Evolutionary conservation across 1,140 invertebrate species (phyloP).

Genomic region (Ostrea denselamellosa): DNA sequence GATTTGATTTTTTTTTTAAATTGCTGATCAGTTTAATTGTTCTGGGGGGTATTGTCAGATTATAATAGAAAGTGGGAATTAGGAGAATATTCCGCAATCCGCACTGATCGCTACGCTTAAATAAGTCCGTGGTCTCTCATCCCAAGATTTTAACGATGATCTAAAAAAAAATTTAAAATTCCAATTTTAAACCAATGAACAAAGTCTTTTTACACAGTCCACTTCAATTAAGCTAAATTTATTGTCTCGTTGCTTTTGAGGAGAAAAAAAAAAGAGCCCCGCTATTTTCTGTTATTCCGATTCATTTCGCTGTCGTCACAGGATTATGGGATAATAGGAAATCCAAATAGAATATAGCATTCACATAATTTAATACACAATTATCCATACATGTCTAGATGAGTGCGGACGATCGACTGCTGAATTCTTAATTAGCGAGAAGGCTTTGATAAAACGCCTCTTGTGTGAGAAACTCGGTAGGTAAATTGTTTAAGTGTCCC

Average conservation of each 20-base stretch:
- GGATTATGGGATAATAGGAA: slow-evolving; percentile 31
- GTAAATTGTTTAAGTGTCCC: slow-evolving; percentile 32
- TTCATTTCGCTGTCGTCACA: slow-evolving; percentile 1
- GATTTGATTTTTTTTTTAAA: background rate
- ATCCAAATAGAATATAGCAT: slow-evolving; percentile 30
- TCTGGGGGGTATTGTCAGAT: background rate
- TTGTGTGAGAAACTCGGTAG: slow-evolving; percentile 26
- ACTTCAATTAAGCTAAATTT: background rate
- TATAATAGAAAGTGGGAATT: background rate
- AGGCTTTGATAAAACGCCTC: slow-evolving; percentile 34
- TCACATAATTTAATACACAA: slow-evolving; percentile 39
- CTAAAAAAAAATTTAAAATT: slow-evolving; percentile 27
- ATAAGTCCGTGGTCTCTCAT: slow-evolving; percentile 7
- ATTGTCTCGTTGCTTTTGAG: background rate
- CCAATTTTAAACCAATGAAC: slow-evolving; percentile 34
- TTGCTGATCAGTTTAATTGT: background rate
- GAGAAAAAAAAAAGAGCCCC: background rate
- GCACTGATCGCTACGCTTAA: slow-evolving; percentile 22
- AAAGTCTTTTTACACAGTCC: slow-evolving; percentile 29
- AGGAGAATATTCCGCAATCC: background rate
- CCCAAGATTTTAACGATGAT: slow-evolving; percentile 13
- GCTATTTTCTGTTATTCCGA: slow-evolving; percentile 9
- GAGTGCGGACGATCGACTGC: slow-evolving; percentile 1
- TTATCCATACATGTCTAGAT: slow-evolving; percentile 38
- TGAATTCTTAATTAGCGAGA: slow-evolving; percentile 26